Evolutionary conservation across 2,888 invertebrate genomes (phyloP), one percentile per base, ranked within the genome.

Genomic region (Drosophila infuscata): DNA sequence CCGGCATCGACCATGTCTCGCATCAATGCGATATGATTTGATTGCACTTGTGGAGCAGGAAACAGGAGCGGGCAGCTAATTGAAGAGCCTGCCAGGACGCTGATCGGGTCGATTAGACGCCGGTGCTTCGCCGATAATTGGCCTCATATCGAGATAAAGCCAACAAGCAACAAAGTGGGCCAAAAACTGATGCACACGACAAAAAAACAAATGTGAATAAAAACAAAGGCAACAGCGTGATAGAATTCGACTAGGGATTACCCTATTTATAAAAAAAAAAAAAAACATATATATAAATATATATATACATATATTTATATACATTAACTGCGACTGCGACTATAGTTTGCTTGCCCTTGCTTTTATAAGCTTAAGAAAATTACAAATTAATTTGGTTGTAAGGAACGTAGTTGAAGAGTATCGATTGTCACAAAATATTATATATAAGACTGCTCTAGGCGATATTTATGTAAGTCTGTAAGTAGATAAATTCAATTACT

Each of bases 111-210:
- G 79, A 79, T 80, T 80, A 74, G 79, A 79, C 69, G 74, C 61
- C 74, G 72, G 58, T 74, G 70, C 58, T 62, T 70, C 57, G 70
- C 59, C 76, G 46, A 82, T 79, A 85, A 88, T 83, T 85, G 85
- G 79, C 82, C 80, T 82, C 80, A 85, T 64, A 85, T 88, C 78
- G 82, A 86, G 83, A 81, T 83, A 75, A 80, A 75, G 64, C 46
- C 80, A 65, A 48, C 62, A 43, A 46, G 62, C 53, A 29, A 29
- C 17, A 29, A 69, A 69, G 63, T 64, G 54, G 71, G 59, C 62
- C 56, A 57, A 74, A 74, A 67, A 66, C 62, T 52, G 70, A 57
- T 51, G 38, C 56, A 35, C 56, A 43, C 20, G 35, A 61, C 33
- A 48, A 51, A 49, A 60, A 56, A 41, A 15, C 52, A 35, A 53